phyloP scores from a whole-genome alignment of 1,140 invertebrate species.

The Drosophila orena region DNA sequence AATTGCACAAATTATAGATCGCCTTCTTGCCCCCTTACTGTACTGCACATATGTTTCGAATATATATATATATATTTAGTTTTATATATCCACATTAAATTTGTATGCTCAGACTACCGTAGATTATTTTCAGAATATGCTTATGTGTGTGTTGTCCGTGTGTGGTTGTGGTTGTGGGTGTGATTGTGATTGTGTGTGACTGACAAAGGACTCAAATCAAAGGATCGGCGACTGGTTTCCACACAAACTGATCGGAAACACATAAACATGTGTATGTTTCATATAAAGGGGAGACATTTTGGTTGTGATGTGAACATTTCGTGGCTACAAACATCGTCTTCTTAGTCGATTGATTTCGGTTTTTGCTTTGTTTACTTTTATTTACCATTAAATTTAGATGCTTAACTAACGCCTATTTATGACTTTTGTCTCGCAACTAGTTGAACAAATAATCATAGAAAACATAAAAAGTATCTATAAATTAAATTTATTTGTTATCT shows the following conservation, averaged over 20 bases:
- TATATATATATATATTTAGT: constrained; percentile 46
- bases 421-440: constrained; percentile 74
- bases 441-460: constrained; percentile 62
- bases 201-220: constrained; percentile 31
- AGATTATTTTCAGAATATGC: constrained; percentile 73
- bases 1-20: constrained; percentile 36
- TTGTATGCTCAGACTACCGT: constrained; percentile 75
- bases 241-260: constrained; percentile 29
- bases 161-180: constrained; percentile 24
- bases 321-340: constrained; percentile 51
- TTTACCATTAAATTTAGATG: constrained; percentile 58
- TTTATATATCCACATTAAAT: constrained; percentile 63
- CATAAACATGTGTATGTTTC: constrained; percentile 34
- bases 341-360: constrained; percentile 38
- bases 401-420: constrained; percentile 68
- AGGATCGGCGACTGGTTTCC: constrained; percentile 4
- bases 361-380: constrained; percentile 49
- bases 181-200: constrained; percentile 11
- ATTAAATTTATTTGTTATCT: constrained; percentile 39
- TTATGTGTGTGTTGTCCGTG: constrained; percentile 29
- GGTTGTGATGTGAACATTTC: constrained; percentile 63
- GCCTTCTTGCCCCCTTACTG: constrained; percentile 30
- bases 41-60: constrained; percentile 53
- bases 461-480: constrained; percentile 61
- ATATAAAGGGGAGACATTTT: constrained; percentile 54